These are phyloP conservation scores for Nannoperca obscura DNA, from an alignment of 2,797 vertebrate species.

Conservation along the genomic window DNA sequence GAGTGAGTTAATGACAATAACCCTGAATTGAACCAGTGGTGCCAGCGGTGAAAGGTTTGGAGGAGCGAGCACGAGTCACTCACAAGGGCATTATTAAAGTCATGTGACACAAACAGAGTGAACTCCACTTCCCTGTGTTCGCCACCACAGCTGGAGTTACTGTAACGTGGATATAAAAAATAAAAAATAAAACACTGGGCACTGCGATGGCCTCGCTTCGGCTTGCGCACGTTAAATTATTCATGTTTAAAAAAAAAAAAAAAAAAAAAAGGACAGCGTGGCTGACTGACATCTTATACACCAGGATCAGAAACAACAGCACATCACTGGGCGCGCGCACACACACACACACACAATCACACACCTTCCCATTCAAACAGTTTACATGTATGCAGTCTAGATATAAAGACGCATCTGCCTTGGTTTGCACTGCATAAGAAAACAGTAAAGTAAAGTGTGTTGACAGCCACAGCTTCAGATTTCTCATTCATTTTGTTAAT, in stretches of 20 bases:
- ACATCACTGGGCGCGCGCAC: constrained; percentile 9
- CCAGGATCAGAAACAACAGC: constrained; percentile 16
- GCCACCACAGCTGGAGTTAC: constrained; percentile 44
- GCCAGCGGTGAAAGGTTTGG: neutral
- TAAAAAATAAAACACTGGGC: neutral
- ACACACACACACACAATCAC: constrained; percentile 31
- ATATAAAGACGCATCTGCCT: neutral
- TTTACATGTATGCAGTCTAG: neutral
- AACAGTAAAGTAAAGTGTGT: constrained; percentile 22
- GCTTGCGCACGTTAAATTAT: constrained; percentile 74
- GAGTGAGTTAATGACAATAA: neutral
- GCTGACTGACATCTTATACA: constrained; percentile 37
- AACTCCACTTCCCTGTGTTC: constrained; percentile 20
- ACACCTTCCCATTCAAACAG: constrained; percentile 32
- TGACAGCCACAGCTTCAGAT: neutral
- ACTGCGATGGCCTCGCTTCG: constrained; percentile 51
- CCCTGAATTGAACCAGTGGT: neutral
- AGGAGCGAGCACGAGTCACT: constrained; percentile 73
- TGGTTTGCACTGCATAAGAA: neutral
- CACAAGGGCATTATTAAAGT: constrained; percentile 76
- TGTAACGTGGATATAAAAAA: neutral
- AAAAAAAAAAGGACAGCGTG: constrained; percentile 22
- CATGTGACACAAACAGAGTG: constrained; percentile 78
- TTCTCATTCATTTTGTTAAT: neutral
- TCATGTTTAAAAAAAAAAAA: constrained; percentile 40